A percentile compares a stretch with the other conserved stretches of the same genome.
Evolutionary conservation across 2,797 vertebrate genomes (phyloP).

Genomic region (Merluccius polli): DNA sequence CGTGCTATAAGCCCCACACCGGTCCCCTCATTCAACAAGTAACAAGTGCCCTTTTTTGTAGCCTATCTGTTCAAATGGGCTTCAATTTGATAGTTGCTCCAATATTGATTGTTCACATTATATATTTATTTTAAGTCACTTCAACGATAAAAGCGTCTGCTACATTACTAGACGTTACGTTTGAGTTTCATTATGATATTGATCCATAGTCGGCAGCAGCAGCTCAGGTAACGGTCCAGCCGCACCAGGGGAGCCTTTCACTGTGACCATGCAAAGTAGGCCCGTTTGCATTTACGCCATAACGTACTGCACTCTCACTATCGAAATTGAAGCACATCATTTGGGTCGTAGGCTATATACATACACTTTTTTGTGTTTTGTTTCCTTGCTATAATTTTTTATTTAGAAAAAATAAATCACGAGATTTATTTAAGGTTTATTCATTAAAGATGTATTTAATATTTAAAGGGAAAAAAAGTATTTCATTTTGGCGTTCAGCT

Average conservation of each 20-base stretch:
- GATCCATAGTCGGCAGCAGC: neutral
- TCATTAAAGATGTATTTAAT: too few relatives aligned
- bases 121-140: neutral
- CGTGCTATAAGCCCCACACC: neutral
- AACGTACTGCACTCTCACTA: neutral
- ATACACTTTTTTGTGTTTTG: too few relatives aligned
- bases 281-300: too few relatives aligned
- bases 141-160: neutral
- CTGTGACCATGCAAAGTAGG: too few relatives aligned
- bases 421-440: too few relatives aligned
- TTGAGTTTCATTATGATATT: neutral
- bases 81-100: too few relatives aligned
- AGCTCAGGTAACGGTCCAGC: neutral
- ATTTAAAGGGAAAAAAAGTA: neutral
- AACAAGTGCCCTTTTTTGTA: too few relatives aligned
- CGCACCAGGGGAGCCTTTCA: neutral
- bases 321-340: neutral
- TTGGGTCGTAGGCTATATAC: neutral
- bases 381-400: too few relatives aligned
- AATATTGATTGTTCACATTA: too few relatives aligned
- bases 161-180: neutral
- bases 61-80: too few relatives aligned
- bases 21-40: too few relatives aligned
- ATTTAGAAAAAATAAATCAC: too few relatives aligned
- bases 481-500: neutral